Evolutionary conservation across 1,140 invertebrate species (phyloP).

Genomic region (Portunus trituberculatus): DNA sequence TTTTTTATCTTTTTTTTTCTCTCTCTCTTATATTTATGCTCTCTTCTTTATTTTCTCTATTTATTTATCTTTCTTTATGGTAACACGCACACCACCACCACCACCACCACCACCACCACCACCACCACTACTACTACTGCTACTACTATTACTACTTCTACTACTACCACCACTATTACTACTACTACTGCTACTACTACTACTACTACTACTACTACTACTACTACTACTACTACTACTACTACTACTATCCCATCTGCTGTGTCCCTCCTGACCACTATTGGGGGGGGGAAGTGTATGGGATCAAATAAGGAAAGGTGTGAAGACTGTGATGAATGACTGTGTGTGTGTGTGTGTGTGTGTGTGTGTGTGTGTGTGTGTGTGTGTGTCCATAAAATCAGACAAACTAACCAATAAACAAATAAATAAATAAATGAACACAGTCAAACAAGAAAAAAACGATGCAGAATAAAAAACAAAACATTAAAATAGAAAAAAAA

Average conservation of each 20-base stretch:
- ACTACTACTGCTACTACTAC: not conserved
- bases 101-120: not conserved
- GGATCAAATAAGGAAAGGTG: not conserved
- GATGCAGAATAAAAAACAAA: too few species aligned
- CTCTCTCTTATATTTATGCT: not conserved
- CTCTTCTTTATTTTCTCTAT: too few species aligned
- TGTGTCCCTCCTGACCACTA: not conserved
- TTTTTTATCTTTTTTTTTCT: not conserved
- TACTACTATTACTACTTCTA: not conserved
- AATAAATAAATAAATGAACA: too few species aligned
- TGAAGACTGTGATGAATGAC: not conserved
- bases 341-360: not conserved
- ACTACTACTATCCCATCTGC: not conserved
- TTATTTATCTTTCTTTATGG: too few species aligned
- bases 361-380: not conserved
- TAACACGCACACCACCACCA: not conserved
- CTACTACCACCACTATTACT: not conserved
- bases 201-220: not conserved
- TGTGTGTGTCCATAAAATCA: too few species aligned
- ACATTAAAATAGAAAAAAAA: too few species aligned
- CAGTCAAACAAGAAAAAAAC: too few species aligned
- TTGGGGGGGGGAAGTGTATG: not conserved
- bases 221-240: constrained; percentile 7
- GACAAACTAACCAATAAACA: too few species aligned
- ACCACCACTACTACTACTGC: not conserved